Evolutionary conservation across 2,888 invertebrate species (phyloP).

Genomic region (Nineta flava): DNA sequence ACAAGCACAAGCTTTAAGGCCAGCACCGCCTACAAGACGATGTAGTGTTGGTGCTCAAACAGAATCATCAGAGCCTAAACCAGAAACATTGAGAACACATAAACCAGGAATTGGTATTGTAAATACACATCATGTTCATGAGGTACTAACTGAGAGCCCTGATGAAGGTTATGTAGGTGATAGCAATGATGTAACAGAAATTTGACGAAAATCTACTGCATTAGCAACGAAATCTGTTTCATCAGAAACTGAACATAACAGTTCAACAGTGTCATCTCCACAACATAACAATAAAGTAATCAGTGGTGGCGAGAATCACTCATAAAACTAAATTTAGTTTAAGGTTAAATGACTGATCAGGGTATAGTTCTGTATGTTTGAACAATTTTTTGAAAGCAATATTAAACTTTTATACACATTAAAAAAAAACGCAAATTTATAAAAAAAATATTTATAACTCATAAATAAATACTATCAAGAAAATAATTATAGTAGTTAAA

Average conservation of each 20-base stretch:
- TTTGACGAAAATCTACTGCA: conserved; percentile 39
- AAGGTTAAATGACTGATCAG: conserved; percentile 5
- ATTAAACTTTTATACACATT: background rate
- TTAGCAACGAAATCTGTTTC: too few species aligned
- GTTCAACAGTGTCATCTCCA: background rate
- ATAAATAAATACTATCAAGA: background rate
- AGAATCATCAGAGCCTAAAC: conserved; percentile 30
- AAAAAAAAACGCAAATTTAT: background rate
- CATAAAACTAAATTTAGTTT: background rate
- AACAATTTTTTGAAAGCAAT: background rate
- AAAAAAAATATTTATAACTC: background rate
- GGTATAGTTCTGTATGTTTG: conserved; percentile 4
- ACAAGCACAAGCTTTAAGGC: background rate
- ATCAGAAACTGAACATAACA: background rate
- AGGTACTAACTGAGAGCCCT: conserved; percentile 57
- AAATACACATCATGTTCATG: conserved; percentile 12
- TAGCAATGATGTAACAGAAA: conserved; percentile 45
- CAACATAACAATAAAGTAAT: background rate
- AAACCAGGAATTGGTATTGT: conserved; percentile 7
- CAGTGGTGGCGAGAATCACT: background rate
- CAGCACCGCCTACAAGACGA: conserved; percentile 26
- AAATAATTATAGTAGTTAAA: background rate
- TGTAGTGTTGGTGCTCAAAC: conserved; percentile 47
- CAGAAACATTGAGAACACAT: conserved; percentile 10
- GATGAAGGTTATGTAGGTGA: conserved; percentile 82